Base-by-base conservation (phyloP, 1,140 invertebrate genomes). In the Augochlora pura region DNA sequence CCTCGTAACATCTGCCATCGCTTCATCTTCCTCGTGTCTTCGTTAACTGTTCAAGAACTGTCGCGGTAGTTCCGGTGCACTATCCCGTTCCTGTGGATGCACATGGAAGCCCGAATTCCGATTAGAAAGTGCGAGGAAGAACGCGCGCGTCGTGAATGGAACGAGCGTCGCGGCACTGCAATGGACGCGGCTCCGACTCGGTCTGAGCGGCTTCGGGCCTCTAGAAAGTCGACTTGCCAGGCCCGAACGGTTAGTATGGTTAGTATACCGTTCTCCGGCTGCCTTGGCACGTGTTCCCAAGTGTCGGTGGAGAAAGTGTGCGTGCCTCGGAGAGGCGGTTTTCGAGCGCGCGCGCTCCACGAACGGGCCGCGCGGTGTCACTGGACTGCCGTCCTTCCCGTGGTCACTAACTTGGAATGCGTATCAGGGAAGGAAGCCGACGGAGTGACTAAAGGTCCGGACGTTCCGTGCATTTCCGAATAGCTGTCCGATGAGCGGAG, bases 1-100 rank as follows among this genome's bases (percentile, higher is more conserved):
- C 72, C 39, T 86, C 66, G 77, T 82, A 85, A 86, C 81, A 81
- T 77, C 71, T 79, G 85, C 85, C 84, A 87, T 86, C 81, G 78
- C 85, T 81, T 86, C 85, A 86, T 86, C 32, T 83, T 86, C 38
- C 73, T 63, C 8, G 8, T 4, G 14, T 60, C 49, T 18, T 62
- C 46, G 14, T 16, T 32, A 63, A 62, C 54, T 27, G 9, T 18
- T 75, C 52, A 25, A 25, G 21, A 39, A 32, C 23, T 10, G 7
- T 25, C 39, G 9, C 18, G 0, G 12, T 46, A 38, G 52, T 23
- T 32, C 0, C 25, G 38, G 14, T 63, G 49, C 49, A 21, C n/a
- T 7, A 2, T 77, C 14, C 10, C 14, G 18, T 62, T 57, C 18
- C 16, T 32, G 6, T 10, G 25, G 16, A 49, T n/a, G 46, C 62